Base-by-base conservation (phyloP, 2,888 invertebrate genomes). In the Plusia festucae region DNA sequence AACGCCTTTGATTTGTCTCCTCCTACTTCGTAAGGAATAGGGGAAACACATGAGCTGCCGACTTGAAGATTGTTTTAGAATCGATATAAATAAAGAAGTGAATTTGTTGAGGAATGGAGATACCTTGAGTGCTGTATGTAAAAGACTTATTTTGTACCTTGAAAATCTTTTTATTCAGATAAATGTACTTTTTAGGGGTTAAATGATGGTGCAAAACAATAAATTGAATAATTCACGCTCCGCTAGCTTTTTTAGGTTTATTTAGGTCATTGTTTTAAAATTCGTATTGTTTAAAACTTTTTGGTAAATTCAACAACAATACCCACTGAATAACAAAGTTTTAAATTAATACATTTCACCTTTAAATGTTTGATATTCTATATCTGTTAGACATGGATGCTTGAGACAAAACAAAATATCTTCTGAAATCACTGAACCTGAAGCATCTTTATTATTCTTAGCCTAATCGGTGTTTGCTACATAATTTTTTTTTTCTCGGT, bases 1-100 rank as follows among this genome's bases (percentile, higher is more conserved):
- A 90, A 87, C 85, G 84, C 85, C 86, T 90, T 88, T 89, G 90
- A 90, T 90, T 91, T 88, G 85, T 85, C 83, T 88, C 81, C 81
- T 84, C 72, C 70, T 74, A 72, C 73, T 75, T 53, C 40, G 54
- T 74, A 73, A 62, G 70, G 80, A 82, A 79, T 58, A 71, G 53
- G 9, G 65, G 22, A 71, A 71, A 7, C 60, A 11, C 62, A n/a
- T 57, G 67, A 69, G 70, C 18, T 49, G 70, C 46, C 20, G 53
- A 24, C 8, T 13, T 52, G 20, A 24, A 8, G n/a, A 40, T 40
- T 40, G 40, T 40, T 40, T 40, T 40, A 6, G 40, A 40, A 40
- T 40, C 40, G n/a, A 40, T 40, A 40, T 40, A 40, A n/a, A n/a
- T 40, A 40, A 40, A 13, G 4, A 40, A 40, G 40, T n/a, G 6